phyloP scores from a whole-genome alignment of 2,113 vertebrate species.

The Naja naja region DNA sequence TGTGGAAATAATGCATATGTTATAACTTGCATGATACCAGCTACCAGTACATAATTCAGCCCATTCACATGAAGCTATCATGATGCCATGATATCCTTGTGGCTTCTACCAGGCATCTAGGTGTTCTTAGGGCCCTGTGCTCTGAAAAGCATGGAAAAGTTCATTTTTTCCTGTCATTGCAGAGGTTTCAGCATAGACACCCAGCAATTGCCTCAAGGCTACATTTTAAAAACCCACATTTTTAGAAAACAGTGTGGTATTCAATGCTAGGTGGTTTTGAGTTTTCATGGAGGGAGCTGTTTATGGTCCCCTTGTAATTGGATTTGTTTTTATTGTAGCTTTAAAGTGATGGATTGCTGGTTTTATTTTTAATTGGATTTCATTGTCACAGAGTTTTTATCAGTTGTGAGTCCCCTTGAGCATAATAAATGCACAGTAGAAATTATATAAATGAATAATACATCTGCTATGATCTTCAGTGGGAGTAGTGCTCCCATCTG shows the following conservation, averaged over 20 bases:
- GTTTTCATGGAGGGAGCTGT: not conserved
- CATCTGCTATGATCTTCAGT: not conserved
- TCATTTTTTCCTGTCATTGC: not conserved
- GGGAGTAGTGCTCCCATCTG: not conserved
- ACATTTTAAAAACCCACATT: not conserved
- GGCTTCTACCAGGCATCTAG: not conserved
- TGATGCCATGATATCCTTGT: not conserved
- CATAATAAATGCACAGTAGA: not conserved
- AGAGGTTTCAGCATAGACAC: not conserved
- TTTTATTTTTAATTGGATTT: slow-evolving; percentile 13
- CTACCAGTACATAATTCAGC: not conserved
- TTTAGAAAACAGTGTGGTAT: not conserved
- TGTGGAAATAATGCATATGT: not conserved
- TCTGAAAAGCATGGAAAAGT: not conserved
- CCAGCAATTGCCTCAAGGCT: not conserved
- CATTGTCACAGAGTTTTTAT: not conserved
- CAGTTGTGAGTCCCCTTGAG: not conserved
- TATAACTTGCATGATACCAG: not conserved
- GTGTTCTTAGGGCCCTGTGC: not conserved
- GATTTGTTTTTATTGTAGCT: slow-evolving; percentile 10
- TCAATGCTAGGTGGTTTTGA: not conserved
- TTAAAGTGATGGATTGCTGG: not conserved
- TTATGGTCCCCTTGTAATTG: not conserved
- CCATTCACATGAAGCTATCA: not conserved
- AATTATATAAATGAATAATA: slow-evolving; percentile 8